A percentile compares a stretch with the other conserved stretches of the same genome.
phyloP scores from a whole-genome alignment of 2,113 vertebrate species.

The Calyptomena viridis region DNA sequence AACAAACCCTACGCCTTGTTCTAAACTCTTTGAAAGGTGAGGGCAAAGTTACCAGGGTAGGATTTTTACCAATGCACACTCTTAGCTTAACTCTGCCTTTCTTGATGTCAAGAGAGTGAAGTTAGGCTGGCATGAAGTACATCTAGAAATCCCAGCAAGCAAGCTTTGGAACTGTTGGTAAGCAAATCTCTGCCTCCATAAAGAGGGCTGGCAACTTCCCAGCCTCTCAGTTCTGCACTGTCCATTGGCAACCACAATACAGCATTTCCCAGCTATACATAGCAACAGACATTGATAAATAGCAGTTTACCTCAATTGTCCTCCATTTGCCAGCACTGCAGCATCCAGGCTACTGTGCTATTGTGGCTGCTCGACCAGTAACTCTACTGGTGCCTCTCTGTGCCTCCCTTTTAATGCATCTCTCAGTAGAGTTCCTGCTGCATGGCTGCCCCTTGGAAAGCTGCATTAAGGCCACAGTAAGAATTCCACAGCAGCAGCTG shows the following conservation, averaged over 20 bases:
- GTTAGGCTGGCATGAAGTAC: fast-evolving
- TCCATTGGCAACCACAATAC: fast-evolving
- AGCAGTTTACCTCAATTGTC: neutral
- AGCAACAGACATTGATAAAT: neutral
- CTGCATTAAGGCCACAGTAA: neutral
- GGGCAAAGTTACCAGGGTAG: neutral
- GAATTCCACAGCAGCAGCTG: neutral
- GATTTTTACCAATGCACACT: neutral
- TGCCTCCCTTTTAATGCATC: neutral
- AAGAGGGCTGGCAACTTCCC: neutral
- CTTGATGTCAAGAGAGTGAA: neutral
- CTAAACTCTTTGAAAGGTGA: neutral
- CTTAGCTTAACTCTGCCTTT: neutral
- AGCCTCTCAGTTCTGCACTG: neutral
- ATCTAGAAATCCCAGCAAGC: neutral
- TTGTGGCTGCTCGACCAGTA: neutral
- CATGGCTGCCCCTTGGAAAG: neutral
- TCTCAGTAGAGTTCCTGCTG: neutral
- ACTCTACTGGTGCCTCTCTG: neutral
- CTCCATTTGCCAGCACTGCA: neutral
- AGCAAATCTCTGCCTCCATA: neutral
- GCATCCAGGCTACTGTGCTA: neutral
- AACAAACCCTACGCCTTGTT: neutral
- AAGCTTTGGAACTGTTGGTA: neutral
- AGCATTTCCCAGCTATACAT: neutral